Conservation (phyloP, 2,888 invertebrate genomes). For the Endotricha flammealis region DNA sequence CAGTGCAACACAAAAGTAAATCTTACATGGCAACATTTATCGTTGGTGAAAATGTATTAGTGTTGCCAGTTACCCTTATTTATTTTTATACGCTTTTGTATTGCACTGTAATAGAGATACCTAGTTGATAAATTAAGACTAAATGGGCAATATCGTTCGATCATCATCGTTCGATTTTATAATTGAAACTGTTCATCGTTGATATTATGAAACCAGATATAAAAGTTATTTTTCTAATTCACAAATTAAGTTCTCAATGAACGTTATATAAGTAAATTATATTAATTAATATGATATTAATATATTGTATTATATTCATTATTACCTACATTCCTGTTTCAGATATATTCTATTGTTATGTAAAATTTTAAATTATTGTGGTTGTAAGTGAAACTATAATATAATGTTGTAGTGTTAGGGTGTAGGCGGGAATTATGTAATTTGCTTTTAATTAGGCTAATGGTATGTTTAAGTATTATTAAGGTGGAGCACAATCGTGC, state of each 20-base stretch:
- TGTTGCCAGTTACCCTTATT: not conserved
- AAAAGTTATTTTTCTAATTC: slow-evolving; percentile 38
- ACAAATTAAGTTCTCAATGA: slow-evolving; percentile 28
- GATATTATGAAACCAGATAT: slow-evolving; percentile 24
- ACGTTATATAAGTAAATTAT: slow-evolving; percentile 29
- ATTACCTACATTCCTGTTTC: slow-evolving; percentile 41
- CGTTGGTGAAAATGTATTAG: no score
- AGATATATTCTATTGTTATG: slow-evolving; percentile 32
- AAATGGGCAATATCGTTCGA: slow-evolving; percentile 26
- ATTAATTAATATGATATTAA: slow-evolving; percentile 18
- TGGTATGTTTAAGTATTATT: slow-evolving; percentile 4
- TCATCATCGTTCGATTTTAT: slow-evolving; percentile 24
- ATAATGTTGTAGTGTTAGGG: slow-evolving; percentile 6
- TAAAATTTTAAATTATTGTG: slow-evolving; percentile 22
- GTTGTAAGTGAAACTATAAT: slow-evolving; percentile 7
- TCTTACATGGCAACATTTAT: no score
- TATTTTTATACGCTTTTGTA: not conserved
- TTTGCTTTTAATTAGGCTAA: slow-evolving; percentile 11
- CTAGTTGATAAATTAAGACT: slow-evolving; percentile 12
- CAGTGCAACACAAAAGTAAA: no score
- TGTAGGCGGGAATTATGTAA: slow-evolving; percentile 11
- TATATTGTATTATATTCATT: slow-evolving; percentile 26
- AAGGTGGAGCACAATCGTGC: not conserved
- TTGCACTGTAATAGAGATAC: not conserved
- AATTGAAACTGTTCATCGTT: slow-evolving; percentile 24